Evolutionary conservation across 1,140 invertebrate genomes (phyloP).

Genomic region (Melipona quadrifasciata): DNA sequence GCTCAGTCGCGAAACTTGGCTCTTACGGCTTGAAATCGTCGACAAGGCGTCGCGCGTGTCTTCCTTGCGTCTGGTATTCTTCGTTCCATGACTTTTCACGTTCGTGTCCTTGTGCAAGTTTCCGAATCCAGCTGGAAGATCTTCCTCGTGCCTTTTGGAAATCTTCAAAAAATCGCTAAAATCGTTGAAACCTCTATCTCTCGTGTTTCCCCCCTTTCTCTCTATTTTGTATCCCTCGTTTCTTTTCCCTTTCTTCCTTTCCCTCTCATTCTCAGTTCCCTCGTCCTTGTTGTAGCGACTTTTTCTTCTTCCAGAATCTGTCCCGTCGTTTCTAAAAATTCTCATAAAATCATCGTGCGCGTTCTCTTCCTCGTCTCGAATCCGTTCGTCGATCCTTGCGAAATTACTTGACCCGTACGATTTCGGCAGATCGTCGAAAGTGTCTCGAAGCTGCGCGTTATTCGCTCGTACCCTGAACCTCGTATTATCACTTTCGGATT

Average conservation of each 20-base stretch:
- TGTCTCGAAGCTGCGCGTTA: not conserved
- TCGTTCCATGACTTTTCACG: constrained; percentile 19
- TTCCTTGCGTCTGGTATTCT: constrained; percentile 20
- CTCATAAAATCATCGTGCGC: too few relatives aligned
- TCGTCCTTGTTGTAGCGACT: not conserved
- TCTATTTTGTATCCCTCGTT: too few relatives aligned
- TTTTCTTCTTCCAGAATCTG: too few relatives aligned
- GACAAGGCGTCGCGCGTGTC: constrained; percentile 40
- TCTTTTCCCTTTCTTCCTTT: too few relatives aligned
- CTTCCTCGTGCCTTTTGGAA: constrained; percentile 1
- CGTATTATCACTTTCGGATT: constrained; percentile 41
- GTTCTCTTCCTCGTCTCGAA: too few relatives aligned
- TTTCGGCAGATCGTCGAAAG: not conserved
- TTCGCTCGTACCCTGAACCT: not conserved
- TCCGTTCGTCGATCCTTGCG: not conserved
- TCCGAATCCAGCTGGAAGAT: not conserved
- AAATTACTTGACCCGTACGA: not conserved
- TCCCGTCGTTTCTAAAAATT: too few relatives aligned
- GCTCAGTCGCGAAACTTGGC: constrained; percentile 74
- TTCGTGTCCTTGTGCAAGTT: constrained; percentile 29
- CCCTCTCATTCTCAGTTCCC: not conserved
- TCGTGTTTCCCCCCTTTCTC: too few relatives aligned
- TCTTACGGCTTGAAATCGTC: constrained; percentile 70
- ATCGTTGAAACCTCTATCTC: too few relatives aligned
- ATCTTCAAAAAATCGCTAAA: constrained; percentile 19